A percentile compares a stretch with the other conserved stretches of the same genome.
Evolutionary conservation across 2,797 vertebrate species (phyloP).

Genomic region (Cryptoblepharus egeriae): DNA sequence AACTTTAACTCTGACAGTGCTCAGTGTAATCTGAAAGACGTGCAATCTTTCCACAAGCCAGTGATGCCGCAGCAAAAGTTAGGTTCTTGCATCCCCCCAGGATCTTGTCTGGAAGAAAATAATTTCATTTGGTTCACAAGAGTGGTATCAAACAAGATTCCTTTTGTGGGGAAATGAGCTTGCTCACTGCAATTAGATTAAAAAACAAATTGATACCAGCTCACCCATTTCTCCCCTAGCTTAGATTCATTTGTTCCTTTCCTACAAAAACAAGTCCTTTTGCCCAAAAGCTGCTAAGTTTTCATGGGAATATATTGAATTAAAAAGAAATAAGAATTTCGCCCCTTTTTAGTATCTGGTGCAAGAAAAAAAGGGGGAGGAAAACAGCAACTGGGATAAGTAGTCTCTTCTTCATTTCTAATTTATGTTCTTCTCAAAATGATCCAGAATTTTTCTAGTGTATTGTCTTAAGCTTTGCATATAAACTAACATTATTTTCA

Average conservation of each 20-base stretch:
- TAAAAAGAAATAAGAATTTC: not conserved
- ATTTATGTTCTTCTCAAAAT: not conserved
- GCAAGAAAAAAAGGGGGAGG: not conserved
- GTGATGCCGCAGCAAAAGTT: not conserved
- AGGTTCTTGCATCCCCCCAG: too few relatives aligned
- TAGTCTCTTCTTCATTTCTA: not conserved
- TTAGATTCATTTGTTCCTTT: not conserved
- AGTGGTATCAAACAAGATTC: not conserved
- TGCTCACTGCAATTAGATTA: conserved; percentile 1
- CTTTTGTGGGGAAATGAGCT: not conserved
- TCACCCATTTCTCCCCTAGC: not conserved
- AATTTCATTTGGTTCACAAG: not conserved
- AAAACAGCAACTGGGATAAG: not conserved
- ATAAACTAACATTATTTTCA: not conserved
- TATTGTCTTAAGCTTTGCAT: not conserved
- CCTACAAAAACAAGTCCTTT: not conserved
- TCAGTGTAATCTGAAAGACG: not conserved
- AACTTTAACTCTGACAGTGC: not conserved
- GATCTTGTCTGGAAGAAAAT: not conserved
- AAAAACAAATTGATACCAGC: not conserved
- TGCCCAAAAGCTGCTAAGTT: not conserved
- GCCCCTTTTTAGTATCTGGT: not conserved
- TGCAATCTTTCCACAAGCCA: not conserved
- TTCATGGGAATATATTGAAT: not conserved
- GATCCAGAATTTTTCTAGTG: not conserved